Base-by-base conservation (phyloP, 2,888 invertebrate genomes). In the Argyra leucocephala region DNA sequence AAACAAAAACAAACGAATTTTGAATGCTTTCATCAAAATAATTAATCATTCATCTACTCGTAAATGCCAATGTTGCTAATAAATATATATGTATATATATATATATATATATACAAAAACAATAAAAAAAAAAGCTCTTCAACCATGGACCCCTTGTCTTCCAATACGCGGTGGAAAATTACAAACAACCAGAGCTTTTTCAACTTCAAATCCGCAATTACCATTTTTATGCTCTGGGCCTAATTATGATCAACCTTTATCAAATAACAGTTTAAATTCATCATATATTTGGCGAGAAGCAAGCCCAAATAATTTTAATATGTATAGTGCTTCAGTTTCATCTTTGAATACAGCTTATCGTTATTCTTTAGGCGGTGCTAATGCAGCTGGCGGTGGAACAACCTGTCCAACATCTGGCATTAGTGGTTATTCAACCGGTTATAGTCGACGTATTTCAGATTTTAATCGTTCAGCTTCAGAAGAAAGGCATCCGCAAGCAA, bases 221-320 rank as follows among this genome's bases (percentile, higher is more conserved):
- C 79, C 79, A 67, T 78, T 78, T 69, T 68, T 78, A 68, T 77
- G 78, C 69, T 71, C 71, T 66, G 62, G 66, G 48, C 69, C 70
- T 22, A 26, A 31, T 61, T 61, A 26, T 61, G 18, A 26, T n/a
- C 22, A 57, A 26, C 79, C 77, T 69, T 76, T 75, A 64, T 79
- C 79, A 31, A 75, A 76, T 3, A 76, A 73, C 70, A 80, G 80
- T 62, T 70, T 80, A 31, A 80, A 80, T 67, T 79, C 80, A 31
- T 80, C 80, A n/a, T 79, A 76, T 66, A 79, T 80, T 63, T 80
- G 80, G 80, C 78, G 80, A 65, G 80, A 80, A 72, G 80, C 78
- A 21, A 79, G 76, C 71, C 80, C 80, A 60, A 80, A 80, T 69
- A 79, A 76, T 72, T 80, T 80, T 66, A 80, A 80, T 70, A 69